Base-by-base conservation (phyloP, 2,888 invertebrate genomes). In the Tiliacea aurago region DNA sequence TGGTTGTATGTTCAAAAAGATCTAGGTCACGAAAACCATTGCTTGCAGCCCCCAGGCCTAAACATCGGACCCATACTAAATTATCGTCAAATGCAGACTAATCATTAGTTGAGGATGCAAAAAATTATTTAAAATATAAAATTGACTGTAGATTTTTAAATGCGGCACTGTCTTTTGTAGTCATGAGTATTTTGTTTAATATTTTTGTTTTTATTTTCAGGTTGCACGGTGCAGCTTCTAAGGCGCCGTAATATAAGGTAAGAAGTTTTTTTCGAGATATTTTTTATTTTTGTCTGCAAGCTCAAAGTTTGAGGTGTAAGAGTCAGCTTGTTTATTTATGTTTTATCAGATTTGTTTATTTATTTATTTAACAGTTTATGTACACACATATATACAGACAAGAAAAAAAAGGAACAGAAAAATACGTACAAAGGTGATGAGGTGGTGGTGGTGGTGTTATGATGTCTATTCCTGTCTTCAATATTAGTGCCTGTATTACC, bases 1-100 rank as follows among this genome's bases (percentile, higher is more conserved):
- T 92, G 92, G 94, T 88, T 87, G 85, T 90, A 83, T 91, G 87
- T 91, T 92, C 86, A 93, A 92, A 94, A 94, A 94, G 90, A 95
- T 94, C 95, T 95, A 95, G 95, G 94, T 94, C 95, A 96, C 96
- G 95, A 94, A 94, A 93, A 93, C 90, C 91, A 93, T 93, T 94
- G 94, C 92, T 93, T 86, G 90, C 89, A 91, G 94, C 94, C 95
- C 89, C 85, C 89, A 88, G 95, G 94, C 93, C 80, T 90, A 91
- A 93, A 91, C 93, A 93, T 93, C 93, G 91, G 91, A 92, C 91
- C 91, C 93, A 93, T 93, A 93, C 93, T 91, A 95, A 95, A 95
- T 95, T 94, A 94, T 93, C 89, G 90, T 89, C 91, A 93, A 94
- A 93, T 90, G 89, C 91, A 91, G 91, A 90, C 94, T 92, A 93